Evolutionary conservation across 2,888 invertebrate genomes (phyloP), one percentile per base, ranked within the genome.

Genomic region (Chydorus sphaericus): DNA sequence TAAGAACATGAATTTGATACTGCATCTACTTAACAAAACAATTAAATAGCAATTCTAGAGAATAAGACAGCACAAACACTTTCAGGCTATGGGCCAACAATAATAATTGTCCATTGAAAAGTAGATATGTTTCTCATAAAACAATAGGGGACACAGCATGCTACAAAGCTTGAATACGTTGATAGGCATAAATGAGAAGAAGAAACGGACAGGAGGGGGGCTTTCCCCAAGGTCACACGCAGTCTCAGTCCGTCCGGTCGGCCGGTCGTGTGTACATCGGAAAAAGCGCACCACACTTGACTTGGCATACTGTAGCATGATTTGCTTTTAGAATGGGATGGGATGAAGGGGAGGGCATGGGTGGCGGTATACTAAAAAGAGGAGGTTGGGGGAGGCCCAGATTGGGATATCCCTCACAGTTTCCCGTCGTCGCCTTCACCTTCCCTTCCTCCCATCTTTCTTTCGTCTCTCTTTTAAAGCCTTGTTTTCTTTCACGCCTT

Each of bases 171-270:
- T 39, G 39, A 18, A 16, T 44, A 44, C 28, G 44, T 26, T 44
- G 44, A 44, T 44, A 28, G 28, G 44, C 44, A 44, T 44, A 44
- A 44, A 44, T 44, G 44, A 44, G 44, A 44, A 23, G 28, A 44
- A n/a, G n/a, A n/a, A 48, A 48, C 23, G 28, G 8, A 48, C 23
- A 48, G 28, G 28, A 48, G 28, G 48, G 38, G 50, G 53, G 53
- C 53, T 53, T 53, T 53, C 53, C 53, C 53, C 53, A 53, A 53
- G 53, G 53, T 53, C 53, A 53, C 38, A 29, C 20, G 53, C 26
- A 38, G 38, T 28, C 23, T 23, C 44, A 44, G 44, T 18, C 44
- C 14, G 44, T n/a, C n/a, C n/a, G 20, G 28, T 44, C 44, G 28
- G 28, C 44, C 26, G 23, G 44, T 44, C 23, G 33, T 33, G 33